Percentiles rank a stretch among this genome's conserved stretches.
Evolutionary conservation across 1,140 invertebrate genomes (phyloP).

Genomic region (Zeugodacus cucurbitae): DNA sequence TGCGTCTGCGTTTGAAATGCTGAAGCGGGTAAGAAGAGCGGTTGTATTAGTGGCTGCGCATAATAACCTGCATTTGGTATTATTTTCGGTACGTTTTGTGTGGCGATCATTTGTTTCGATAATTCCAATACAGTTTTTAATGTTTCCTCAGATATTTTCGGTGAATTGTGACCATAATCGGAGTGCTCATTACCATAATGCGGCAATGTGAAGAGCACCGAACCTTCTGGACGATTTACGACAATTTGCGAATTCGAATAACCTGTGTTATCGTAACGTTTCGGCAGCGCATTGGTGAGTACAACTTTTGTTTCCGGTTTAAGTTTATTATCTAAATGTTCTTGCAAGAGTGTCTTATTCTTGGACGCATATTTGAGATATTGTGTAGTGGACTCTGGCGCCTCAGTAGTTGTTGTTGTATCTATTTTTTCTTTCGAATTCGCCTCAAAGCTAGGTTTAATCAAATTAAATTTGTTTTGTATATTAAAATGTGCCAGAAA

Average conservation of each 20-base stretch:
- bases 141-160: slow-evolving; percentile 64
- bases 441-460: slow-evolving; percentile 32
- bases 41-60: slow-evolving; percentile 58
- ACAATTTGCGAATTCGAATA: slow-evolving; percentile 65
- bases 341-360: slow-evolving; percentile 54
- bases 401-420: slow-evolving; percentile 30
- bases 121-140: slow-evolving; percentile 62
- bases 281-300: slow-evolving; percentile 50
- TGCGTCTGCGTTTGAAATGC: slow-evolving; percentile 42
- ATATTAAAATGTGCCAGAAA: slow-evolving; percentile 63
- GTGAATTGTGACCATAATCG: slow-evolving; percentile 52
- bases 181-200: slow-evolving; percentile 42
- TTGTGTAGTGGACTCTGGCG: not conserved
- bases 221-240: slow-evolving; percentile 63
- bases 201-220: slow-evolving; percentile 60
- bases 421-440: slow-evolving; percentile 3
- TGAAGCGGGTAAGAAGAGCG: slow-evolving; percentile 49
- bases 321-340: slow-evolving; percentile 52
- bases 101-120: slow-evolving; percentile 64
- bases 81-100: slow-evolving; percentile 61
- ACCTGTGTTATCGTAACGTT: slow-evolving; percentile 41
- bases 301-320: slow-evolving; percentile 60
- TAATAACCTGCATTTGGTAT: slow-evolving; percentile 54
- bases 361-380: slow-evolving; percentile 14
- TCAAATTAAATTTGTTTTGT: slow-evolving; percentile 55